These are phyloP conservation scores for Charanyca ferruginea DNA, from an alignment of 2,888 invertebrate species.

Conservation along the genomic window DNA sequence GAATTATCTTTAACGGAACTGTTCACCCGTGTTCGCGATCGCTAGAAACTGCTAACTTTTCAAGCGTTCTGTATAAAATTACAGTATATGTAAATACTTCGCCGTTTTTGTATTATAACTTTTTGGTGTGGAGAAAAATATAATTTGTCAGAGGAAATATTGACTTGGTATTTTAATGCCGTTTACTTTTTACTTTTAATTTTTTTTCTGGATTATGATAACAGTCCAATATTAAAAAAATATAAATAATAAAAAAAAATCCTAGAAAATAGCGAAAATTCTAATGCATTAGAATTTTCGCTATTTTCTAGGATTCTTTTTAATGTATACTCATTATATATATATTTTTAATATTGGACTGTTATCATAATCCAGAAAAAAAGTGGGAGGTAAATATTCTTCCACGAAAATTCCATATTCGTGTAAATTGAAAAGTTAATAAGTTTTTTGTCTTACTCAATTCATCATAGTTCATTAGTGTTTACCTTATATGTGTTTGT, in stretches of 20 bases:
- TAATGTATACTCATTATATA: too few relatives aligned
- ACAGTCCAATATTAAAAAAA: neutral
- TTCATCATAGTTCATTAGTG: conserved; percentile 25
- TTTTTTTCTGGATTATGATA: neutral
- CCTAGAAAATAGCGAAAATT: neutral
- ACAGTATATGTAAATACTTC: too few relatives aligned
- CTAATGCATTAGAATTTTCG: neutral
- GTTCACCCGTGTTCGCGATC: conserved; percentile 16
- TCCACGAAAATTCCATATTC: conserved; percentile 22
- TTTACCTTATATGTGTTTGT: conserved; percentile 26
- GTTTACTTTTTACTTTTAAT: neutral
- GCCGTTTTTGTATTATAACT: neutral
- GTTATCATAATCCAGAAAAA: neutral
- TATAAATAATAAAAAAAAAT: neutral
- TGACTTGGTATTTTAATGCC: neutral
- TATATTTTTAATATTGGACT: neutral
- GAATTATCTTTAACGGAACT: conserved; percentile 30
- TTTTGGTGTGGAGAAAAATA: neutral
- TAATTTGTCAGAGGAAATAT: conserved; percentile 1
- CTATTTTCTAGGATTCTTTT: neutral
- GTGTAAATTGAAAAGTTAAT: conserved; percentile 20
- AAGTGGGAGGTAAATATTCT: conserved; percentile 19
- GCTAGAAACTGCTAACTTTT: neutral
- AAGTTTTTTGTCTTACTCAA: conserved; percentile 18
- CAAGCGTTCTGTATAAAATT: neutral